Conservation (phyloP, 2,113 vertebrate genomes). For the Cygnus buccinator region DNA sequence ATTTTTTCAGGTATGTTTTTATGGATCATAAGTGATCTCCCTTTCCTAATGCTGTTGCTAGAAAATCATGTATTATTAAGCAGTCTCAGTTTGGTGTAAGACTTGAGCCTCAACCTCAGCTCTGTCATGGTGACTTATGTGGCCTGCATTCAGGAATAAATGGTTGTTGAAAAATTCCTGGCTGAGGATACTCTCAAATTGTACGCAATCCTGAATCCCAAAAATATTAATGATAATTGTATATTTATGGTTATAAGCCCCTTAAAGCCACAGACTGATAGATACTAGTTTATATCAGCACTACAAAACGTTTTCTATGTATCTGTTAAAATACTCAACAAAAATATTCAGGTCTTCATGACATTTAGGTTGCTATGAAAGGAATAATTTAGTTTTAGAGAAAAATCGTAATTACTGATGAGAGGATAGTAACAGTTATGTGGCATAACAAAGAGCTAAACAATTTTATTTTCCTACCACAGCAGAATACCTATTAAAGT, state of each 20-base stretch:
- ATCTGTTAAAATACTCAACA: neutral
- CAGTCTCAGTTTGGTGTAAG: neutral
- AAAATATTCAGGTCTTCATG: neutral
- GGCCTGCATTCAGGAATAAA: neutral
- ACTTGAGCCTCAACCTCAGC: neutral
- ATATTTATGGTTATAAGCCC: neutral
- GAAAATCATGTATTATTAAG: neutral
- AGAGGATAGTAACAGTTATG: neutral
- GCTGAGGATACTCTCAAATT: neutral
- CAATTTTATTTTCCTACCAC: neutral
- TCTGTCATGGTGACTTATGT: neutral
- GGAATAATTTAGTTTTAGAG: neutral
- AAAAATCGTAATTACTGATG: neutral
- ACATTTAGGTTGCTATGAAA: neutral
- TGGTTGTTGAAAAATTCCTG: neutral
- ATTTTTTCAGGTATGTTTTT: slow-evolving; percentile 65
- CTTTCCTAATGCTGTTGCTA: neutral
- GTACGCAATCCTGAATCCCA: neutral
- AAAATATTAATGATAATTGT: neutral
- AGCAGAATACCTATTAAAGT: neutral
- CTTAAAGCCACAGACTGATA: neutral
- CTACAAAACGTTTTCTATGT: neutral
- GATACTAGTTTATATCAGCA: neutral
- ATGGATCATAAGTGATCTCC: neutral
- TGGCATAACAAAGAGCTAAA: neutral